A percentile compares a stretch with the other conserved stretches of the same genome.
Conservation (phyloP, 2,888 invertebrate genomes). For the Thyatira batis region DNA sequence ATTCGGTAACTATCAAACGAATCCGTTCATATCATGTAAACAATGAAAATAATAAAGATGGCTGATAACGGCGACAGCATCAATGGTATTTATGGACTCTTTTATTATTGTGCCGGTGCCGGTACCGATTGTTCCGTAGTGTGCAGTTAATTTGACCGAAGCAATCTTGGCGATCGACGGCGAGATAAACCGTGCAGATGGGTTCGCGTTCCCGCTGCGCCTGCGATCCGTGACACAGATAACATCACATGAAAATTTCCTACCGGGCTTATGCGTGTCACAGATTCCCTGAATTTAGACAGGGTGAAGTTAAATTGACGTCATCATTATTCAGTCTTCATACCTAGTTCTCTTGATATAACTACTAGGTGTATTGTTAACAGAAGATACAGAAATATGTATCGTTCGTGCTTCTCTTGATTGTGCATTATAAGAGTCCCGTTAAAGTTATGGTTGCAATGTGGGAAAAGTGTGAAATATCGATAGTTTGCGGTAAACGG, state of each 20-base stretch:
- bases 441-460: slow-evolving; percentile 58
- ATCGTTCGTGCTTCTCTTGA: slow-evolving; percentile 1
- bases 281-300: slow-evolving; percentile 19
- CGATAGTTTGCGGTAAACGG: slow-evolving; percentile 58
- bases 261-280: slow-evolving; percentile 47
- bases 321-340: slow-evolving; percentile 25
- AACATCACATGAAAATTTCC: slow-evolving; percentile 56
- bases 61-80: slow-evolving; percentile 38
- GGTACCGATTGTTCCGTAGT: slow-evolving; percentile 43
- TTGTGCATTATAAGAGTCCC: slow-evolving; percentile 37
- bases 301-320: slow-evolving; percentile 27
- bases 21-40: slow-evolving; percentile 50
- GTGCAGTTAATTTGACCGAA: slow-evolving; percentile 55
- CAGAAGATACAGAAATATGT: slow-evolving; percentile 10
- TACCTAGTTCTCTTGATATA: background rate
- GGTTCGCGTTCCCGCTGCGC: slow-evolving; percentile 44
- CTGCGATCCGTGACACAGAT: slow-evolving; percentile 66
- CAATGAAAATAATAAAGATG: slow-evolving; percentile 51
- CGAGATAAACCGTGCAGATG: slow-evolving; percentile 55
- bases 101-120: slow-evolving; percentile 44
- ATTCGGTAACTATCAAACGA: slow-evolving; percentile 49
- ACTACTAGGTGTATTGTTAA: background rate
- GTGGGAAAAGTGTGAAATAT: slow-evolving; percentile 71
- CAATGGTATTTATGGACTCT: slow-evolving; percentile 32
- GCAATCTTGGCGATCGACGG: slow-evolving; percentile 41